phyloP scores from a whole-genome alignment of 30 jellyfish, hydroid and myxozoan genomes.

The Aurelia sp. region DNA sequence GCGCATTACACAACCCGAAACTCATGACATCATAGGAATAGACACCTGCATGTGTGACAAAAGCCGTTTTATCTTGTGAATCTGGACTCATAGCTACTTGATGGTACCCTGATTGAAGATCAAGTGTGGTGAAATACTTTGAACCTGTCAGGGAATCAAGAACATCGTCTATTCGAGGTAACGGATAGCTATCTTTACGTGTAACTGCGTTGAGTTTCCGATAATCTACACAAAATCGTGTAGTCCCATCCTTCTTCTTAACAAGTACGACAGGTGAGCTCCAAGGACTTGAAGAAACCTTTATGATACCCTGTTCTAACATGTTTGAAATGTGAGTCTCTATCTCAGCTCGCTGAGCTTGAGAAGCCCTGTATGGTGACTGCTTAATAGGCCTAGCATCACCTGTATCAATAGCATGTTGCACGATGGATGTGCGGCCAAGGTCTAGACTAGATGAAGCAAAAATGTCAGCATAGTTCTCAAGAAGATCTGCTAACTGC shows the following conservation, averaged over 20 bases:
- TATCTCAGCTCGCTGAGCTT: slow-evolving; percentile 4
- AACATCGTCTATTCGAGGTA: slow-evolving; percentile 10
- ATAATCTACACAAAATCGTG: slow-evolving; percentile 45
- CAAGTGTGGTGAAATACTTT: not conserved
- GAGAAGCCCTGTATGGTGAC: slow-evolving; percentile 25
- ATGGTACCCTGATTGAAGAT: slow-evolving; percentile 17
- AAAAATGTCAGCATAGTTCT: not conserved
- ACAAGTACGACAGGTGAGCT: slow-evolving; percentile 69
- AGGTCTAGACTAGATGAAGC: slow-evolving; percentile 10
- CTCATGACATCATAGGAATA: not conserved
- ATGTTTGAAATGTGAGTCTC: not conserved
- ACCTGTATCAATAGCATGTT: slow-evolving; percentile 43
- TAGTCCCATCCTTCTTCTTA: slow-evolving; percentile 1
- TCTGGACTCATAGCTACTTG: slow-evolving; percentile 25
- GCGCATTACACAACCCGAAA: slow-evolving; percentile 28
- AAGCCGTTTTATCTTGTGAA: not conserved
- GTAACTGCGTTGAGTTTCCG: slow-evolving; percentile 47
- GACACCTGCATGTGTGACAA: not conserved
- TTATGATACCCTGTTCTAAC: no score
- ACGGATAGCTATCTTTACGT: not conserved
- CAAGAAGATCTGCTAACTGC: slow-evolving; percentile 6
- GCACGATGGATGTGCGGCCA: slow-evolving; percentile 22
- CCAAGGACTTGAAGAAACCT: slow-evolving; percentile 55
- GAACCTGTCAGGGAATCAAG: slow-evolving; percentile 12
- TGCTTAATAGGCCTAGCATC: slow-evolving; percentile 47